phyloP scores from a whole-genome alignment of 2,888 invertebrate species.

The Mylabris sibirica region DNA sequence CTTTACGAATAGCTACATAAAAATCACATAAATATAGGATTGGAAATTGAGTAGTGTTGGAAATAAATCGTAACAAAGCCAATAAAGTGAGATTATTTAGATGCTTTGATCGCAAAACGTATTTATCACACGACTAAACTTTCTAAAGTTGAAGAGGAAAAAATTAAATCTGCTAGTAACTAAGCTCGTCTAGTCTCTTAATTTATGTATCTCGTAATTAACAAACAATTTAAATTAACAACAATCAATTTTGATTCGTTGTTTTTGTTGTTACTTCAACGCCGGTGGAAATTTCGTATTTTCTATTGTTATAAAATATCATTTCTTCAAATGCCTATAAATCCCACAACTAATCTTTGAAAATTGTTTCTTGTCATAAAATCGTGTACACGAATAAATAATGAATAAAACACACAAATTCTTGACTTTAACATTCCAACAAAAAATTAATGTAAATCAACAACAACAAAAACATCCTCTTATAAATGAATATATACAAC shows the following conservation, averaged over 20 bases:
- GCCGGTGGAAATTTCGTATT: neutral
- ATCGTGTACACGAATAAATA: neutral
- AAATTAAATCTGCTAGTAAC: no score
- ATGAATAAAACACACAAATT: neutral
- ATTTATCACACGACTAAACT: neutral
- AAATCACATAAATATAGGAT: constrained; percentile 1
- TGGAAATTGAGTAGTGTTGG: neutral
- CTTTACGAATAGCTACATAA: neutral
- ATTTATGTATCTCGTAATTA: no score
- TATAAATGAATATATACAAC: no score
- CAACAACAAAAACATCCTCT: no score
- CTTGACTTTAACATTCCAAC: no score
- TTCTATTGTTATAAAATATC: neutral
- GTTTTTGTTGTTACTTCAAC: neutral
- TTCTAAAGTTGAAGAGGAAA: neutral
- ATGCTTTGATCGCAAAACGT: neutral
- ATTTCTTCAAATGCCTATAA: neutral
- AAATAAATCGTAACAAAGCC: neutral
- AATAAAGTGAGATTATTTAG: neutral
- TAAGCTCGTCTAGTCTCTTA: no score
- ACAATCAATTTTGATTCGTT: neutral
- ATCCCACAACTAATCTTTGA: constrained; percentile 2
- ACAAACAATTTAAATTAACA: neutral
- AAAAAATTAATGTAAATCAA: no score
- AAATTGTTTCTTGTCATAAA: constrained; percentile 2